Evolutionary conservation across 2,113 vertebrate genomes (phyloP).

Genomic region (Mola mola): DNA sequence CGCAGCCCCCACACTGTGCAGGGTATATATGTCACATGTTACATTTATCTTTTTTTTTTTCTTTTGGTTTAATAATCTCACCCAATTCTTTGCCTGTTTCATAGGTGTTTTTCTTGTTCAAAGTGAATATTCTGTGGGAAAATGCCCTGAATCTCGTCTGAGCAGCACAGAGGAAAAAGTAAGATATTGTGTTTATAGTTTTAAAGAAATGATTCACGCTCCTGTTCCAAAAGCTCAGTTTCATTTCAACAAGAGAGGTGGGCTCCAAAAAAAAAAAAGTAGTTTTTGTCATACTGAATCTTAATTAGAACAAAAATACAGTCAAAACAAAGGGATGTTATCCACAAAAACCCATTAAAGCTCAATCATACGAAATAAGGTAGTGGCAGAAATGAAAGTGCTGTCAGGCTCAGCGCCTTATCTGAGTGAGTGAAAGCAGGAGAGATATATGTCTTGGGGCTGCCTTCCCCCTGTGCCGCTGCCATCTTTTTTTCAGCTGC

Average conservation of each 20-base stretch:
- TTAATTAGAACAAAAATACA: constrained; percentile 52
- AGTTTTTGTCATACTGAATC: constrained; percentile 44
- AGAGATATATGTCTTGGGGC: constrained; percentile 50
- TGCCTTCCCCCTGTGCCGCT: constrained; percentile 36
- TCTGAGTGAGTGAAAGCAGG: constrained; percentile 56
- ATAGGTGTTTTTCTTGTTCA: constrained; percentile 25
- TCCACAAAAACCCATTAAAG: constrained; percentile 64
- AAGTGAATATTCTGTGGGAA: constrained; percentile 23
- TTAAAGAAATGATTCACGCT: constrained; percentile 21
- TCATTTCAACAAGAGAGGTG: too few species aligned
- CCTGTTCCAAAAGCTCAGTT: too few species aligned
- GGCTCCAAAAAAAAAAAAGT: constrained; percentile 33
- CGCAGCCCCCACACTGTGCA: background rate
- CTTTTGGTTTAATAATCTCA: constrained; percentile 7
- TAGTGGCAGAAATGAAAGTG: constrained; percentile 55
- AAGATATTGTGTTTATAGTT: constrained; percentile 21
- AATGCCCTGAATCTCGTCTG: constrained; percentile 9
- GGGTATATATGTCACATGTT: background rate
- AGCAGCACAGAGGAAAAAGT: constrained; percentile 19
- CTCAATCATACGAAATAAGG: constrained; percentile 65
- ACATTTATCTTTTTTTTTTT: constrained; percentile 29
- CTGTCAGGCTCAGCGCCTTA: constrained; percentile 57
- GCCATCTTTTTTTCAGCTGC: constrained; percentile 62
- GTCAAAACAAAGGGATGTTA: constrained; percentile 43
- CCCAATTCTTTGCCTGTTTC: constrained; percentile 22